phyloP scores from a whole-genome alignment of 2,888 invertebrate species.

The Celastrina argiolus region DNA sequence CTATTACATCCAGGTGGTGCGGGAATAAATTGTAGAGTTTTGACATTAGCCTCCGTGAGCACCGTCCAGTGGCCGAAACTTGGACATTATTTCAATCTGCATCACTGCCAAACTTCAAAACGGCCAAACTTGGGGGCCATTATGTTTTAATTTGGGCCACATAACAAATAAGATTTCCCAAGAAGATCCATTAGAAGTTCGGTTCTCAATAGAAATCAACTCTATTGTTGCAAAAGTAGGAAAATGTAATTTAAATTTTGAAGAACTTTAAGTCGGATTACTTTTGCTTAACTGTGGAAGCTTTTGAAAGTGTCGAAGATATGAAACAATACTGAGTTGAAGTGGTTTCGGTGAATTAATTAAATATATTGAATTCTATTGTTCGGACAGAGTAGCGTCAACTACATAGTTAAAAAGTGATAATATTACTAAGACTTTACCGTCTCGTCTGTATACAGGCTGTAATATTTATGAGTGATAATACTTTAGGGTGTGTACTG shows the following conservation, averaged over 20 bases:
- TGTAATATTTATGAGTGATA: too few relatives aligned
- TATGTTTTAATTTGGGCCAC: conserved; percentile 64
- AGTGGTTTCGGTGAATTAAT: conserved; percentile 10
- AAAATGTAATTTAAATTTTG: conserved; percentile 73
- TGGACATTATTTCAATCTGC: conserved; percentile 74
- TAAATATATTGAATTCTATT: conserved; percentile 7
- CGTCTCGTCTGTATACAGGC: too few relatives aligned
- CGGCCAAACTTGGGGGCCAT: conserved; percentile 63
- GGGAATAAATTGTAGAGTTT: conserved; percentile 67
- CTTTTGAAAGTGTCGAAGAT: conserved; percentile 47
- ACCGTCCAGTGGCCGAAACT: conserved; percentile 42
- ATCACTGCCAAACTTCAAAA: conserved; percentile 56
- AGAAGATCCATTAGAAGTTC: conserved; percentile 39
- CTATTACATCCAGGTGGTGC: conserved; percentile 51
- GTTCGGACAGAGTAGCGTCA: neutral
- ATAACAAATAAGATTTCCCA: conserved; percentile 61
- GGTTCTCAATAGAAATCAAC: conserved; percentile 50
- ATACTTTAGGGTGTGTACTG: too few relatives aligned
- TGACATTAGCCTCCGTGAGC: conserved; percentile 48
- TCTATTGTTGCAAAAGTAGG: conserved; percentile 61
- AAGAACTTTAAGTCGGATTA: conserved; percentile 50
- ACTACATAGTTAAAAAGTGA: neutral
- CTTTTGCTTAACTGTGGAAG: conserved; percentile 51
- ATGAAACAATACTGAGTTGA: conserved; percentile 14
- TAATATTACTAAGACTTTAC: too few relatives aligned